Evolutionary conservation across 2,797 vertebrate genomes (phyloP), one percentile per base, ranked within the genome.

Genomic region (Poeciliopsis infans): DNA sequence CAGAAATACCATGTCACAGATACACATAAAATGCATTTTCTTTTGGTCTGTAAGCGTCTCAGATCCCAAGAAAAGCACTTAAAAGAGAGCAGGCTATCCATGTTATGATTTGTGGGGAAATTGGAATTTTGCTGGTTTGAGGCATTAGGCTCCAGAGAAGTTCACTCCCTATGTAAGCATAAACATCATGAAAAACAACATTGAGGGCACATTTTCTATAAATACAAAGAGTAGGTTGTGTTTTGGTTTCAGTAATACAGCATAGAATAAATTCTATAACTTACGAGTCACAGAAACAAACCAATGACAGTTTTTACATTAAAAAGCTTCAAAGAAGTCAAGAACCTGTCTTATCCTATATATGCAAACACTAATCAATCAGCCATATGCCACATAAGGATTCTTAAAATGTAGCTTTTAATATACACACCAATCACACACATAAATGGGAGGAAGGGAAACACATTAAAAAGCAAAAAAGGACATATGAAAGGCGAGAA

Each of bases 401-500:
- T 90, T 83, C 84, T 89, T 92, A 92, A 84, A 89, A 89, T 89
- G 80, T 74, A 23, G 78, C 76, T 78, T 79, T 81, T 31, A 47
- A 45, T 28, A 74, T 33, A 31, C 18, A 53, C 10, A 55, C 25
- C 25, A 4, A 1, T 31, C 10, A 55, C 25, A 13, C 11, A 57
- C 16, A 57, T 2, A 57, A 57, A 57, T 25, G 39, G 47, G 13
- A 51, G 28, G 5, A 16, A 13, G 13, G 23, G 82, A 85, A 89
- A 90, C 85, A 79, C 83, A 81, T 83, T 85, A 91, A 91, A 92
- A 89, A 86, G 85, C 1, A 41, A 79, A 79, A 89, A 91, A 91
- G 89, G 91, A 92, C 89, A 89, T 84, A 92, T 93, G 92, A 93
- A 93, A 93, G 93, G 90, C 87, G 85, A 90, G 59, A 74, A 83